Percentiles rank a stretch among this genome's conserved stretches.
phyloP scores from a whole-genome alignment of 2,797 vertebrate species.

The Eospalax fontanierii region DNA sequence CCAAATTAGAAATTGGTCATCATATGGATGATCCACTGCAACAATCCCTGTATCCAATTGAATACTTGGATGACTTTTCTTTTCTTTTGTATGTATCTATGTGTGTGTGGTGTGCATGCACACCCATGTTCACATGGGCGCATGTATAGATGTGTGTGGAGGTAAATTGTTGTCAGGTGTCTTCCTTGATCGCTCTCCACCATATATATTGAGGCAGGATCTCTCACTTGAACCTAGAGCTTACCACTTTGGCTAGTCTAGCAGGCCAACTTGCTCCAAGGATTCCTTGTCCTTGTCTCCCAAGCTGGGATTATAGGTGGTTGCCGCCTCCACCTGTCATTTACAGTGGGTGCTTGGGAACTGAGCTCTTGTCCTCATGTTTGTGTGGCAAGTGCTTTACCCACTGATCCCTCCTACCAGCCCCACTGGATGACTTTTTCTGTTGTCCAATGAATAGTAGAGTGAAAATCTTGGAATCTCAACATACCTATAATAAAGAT shows the following conservation, averaged over 20 bases:
- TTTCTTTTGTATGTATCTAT: background rate
- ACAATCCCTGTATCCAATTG: background rate
- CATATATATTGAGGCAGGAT: background rate
- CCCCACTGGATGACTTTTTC: background rate
- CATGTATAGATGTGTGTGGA: background rate
- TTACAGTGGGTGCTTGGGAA: background rate
- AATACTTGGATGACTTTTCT: background rate
- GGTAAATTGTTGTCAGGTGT: background rate
- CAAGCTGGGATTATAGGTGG: background rate
- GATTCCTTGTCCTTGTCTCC: background rate
- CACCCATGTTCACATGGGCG: background rate
- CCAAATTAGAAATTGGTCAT: background rate
- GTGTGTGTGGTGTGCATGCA: background rate
- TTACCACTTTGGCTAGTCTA: background rate
- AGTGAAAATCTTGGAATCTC: conserved; percentile 8
- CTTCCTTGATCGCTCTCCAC: background rate
- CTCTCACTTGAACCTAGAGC: background rate
- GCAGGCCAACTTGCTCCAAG: background rate
- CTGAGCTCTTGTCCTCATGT: background rate
- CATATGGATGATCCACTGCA: background rate
- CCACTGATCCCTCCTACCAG: background rate
- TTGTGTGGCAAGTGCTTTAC: background rate
- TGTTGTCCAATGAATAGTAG: background rate
- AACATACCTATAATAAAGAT: background rate
- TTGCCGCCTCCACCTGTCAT: background rate